Base-by-base conservation (phyloP, 1,140 invertebrate genomes). In the Nebria ingens region DNA sequence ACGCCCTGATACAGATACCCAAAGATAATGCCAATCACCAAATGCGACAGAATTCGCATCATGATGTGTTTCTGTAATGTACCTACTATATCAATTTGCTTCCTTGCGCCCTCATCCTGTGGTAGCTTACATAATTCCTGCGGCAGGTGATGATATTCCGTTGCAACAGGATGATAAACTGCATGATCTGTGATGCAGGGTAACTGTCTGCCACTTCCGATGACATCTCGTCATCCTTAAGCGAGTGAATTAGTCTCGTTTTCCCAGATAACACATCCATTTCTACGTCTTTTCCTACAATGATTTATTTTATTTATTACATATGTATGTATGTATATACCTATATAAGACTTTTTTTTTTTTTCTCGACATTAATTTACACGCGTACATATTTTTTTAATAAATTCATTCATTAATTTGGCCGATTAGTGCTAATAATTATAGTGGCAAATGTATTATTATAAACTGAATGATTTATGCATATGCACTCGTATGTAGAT, bases 1-100 rank as follows among this genome's bases (percentile, higher is more conserved):
- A 94, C 93, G 59, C 85, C 84, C 64, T 78, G 80, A 68, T 96
- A 97, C 0, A 96, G 72, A 62, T 93, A 86, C 0, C 93, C 92
- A 68, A 97, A 94, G 50, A 96, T 73, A 0, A 93, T 71, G 9
- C 87, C 91, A 49, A 95, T 91, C 2, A 83, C 64, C 11, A 95
- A 70, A 65, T 96, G 92, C 2, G 88, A 87, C 2, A 87, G 66
- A 4, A 95, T 67, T 25, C 93, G 79, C 57, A 91, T 80, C 61
- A 86, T 67, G 59, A 86, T 73, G n/a, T 84, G 71, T 40, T 79
- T 78, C 75, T 86, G 72, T 51, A 79, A 57, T 38, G 17, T 56
- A n/a, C n/a, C n/a, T n/a, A n/a, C n/a, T n/a, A n/a, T n/a, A n/a
- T n/a, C n/a, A n/a, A n/a, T n/a, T n/a, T n/a, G n/a, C n/a, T n/a